Base-by-base conservation (phyloP, 2,888 invertebrate genomes). In the Aporophyla lueneburgensis region DNA sequence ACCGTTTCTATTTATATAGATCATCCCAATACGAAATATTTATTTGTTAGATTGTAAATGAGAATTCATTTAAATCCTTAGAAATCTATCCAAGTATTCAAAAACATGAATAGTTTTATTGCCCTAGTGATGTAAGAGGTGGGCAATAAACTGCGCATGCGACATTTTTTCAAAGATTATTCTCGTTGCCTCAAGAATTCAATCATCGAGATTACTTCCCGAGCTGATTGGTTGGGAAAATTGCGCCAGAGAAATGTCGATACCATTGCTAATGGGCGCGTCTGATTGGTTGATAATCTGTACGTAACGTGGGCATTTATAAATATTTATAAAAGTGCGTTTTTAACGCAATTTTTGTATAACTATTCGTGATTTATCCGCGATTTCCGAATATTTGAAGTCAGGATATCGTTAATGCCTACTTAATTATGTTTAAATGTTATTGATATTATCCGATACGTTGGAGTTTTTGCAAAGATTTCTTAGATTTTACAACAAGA, bases 151-250 rank as follows among this genome's bases (percentile, higher is more conserved):
- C 51, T 6, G 49, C 24, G 46, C 43, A 74, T 53, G 68, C 54
- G 71, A 78, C 53, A 74, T 59, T 69, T 78, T 76, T 71, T 75
- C 19, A 56, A 46, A 54, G 59, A 0, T 70, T 63, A 82, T 80
- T 80, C 67, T 70, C 71, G 66, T 71, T 59, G 79, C 73, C 80
- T 86, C 87, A 83, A 84, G 90, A 90, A 89, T 87, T 88, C 86
- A 85, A 89, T 88, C 81, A 74, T 73, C 71, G 68, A 85, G 79
- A 89, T 87, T 85, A 82, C 87, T 89, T 89, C 89, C 90, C 83
- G 77, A 74, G 74, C 76, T 76, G 85, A 86, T 85, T 86, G 83
- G 81, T 87, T 88, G 87, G 77, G 90, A 89, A 90, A 88, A 84
- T 84, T 81, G 80, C 67, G 53, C 68, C 73, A 83, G 81, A 81